A percentile compares a stretch with the other conserved stretches of the same genome.
Evolutionary conservation across 2,888 invertebrate genomes (phyloP).

Genomic region (Apamea epomidion): DNA sequence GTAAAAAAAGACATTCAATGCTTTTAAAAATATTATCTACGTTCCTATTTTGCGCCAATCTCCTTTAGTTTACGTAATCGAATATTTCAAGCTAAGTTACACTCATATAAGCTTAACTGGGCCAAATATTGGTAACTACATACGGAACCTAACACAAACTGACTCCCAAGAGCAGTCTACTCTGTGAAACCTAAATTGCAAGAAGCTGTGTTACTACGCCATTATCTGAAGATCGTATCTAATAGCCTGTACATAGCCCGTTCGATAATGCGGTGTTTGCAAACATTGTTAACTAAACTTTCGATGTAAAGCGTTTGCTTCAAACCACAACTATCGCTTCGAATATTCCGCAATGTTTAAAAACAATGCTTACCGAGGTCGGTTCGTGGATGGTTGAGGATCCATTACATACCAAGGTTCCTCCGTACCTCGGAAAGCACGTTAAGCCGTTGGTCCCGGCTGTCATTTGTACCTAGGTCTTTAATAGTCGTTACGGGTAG

Average conservation of each 20-base stretch:
- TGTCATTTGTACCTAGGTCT: no score
- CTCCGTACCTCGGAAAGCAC: neutral
- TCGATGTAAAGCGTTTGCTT: constrained; percentile 16
- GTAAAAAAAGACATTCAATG: neutral
- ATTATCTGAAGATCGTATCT: constrained; percentile 57
- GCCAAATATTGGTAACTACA: constrained; percentile 18
- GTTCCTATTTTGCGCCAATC: neutral
- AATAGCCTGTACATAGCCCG: constrained; percentile 34
- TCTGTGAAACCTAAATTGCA: constrained; percentile 60
- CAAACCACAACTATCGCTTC: neutral
- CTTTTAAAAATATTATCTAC: neutral
- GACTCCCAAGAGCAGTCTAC: constrained; percentile 44
- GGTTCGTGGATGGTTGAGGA: neutral
- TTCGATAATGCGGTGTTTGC: constrained; percentile 22
- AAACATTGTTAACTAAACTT: constrained; percentile 21
- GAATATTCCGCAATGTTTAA: constrained; percentile 5
- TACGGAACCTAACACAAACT: constrained; percentile 6
- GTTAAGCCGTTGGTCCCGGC: neutral
- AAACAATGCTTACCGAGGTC: neutral
- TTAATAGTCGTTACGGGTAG: neutral
- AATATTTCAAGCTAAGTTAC: constrained; percentile 3
- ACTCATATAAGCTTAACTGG: constrained; percentile 2
- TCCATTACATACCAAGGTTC: neutral
- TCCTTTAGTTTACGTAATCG: neutral
- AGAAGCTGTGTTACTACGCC: constrained; percentile 43